Base-by-base conservation (phyloP, 2,113 vertebrate genomes). In the Epinephelus lanceolatus region DNA sequence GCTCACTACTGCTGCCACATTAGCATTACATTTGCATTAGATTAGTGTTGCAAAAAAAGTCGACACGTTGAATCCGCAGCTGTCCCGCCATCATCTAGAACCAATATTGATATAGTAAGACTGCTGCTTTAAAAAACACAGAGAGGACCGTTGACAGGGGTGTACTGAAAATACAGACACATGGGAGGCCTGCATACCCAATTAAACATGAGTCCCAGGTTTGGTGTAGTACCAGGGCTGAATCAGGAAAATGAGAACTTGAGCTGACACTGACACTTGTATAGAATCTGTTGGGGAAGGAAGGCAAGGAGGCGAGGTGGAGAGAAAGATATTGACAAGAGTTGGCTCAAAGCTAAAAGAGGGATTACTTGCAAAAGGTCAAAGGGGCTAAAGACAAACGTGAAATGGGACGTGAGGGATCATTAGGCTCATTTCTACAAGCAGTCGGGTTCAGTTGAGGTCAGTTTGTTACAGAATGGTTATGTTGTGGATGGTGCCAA, bases 1-100 rank as follows among this genome's bases (percentile, higher is more conserved):
- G 76, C 63, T 66, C 52, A 69, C 51, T 60, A 17, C 68, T 56
- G 66, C 69, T 56, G 66, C 69, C 49, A 87, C 76, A 91, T 85
- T 85, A 85, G 85, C 85, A 87, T 87, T 49, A 70, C 73, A 88
- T 86, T 86, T 81, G 85, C 86, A 89, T 89, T 75, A 80, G 45
- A 76, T 90, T 42, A 85, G 53, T 73, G 86, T 62, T 69, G 59
- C 15, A 56, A 81, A 72, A 72, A 80, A 27, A 51, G 0, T 21
- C 17, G 71, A 76, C 78, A 84, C 21, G 2, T 71, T 76, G 63
- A 85, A 88, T 78, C 56, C 25, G 33, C 79, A 86, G 78, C 84
- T 83, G 79, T 83, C 80, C 84, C 47, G 68, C 67, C 56, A n/a
- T 59, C 74, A 83, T 74, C 77, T 23, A 45, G 74, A 74, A 76